A percentile compares a stretch with the other conserved stretches of the same genome.
phyloP scores from a whole-genome alignment of 2,888 invertebrate species.

The Cheilosia vulpina region DNA sequence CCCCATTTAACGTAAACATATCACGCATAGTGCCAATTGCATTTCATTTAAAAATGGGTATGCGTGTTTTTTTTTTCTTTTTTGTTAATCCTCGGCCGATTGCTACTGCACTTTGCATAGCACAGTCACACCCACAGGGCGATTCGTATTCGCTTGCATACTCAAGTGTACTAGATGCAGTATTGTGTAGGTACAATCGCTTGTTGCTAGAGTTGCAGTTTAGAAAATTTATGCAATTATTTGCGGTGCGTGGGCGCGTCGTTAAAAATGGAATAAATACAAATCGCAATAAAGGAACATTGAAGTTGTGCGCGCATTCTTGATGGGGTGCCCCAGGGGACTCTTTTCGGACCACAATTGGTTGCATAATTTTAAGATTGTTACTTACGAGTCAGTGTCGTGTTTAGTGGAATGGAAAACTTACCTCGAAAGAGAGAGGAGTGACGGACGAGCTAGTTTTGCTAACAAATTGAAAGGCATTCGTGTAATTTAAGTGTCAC shows the following conservation, averaged over 20 bases:
- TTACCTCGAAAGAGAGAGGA: constrained; percentile 61
- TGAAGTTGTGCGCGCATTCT: not conserved
- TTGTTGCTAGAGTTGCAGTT: constrained; percentile 33
- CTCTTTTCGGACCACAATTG: constrained; percentile 7
- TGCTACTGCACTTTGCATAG: constrained; percentile 42
- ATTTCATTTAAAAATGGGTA: constrained; percentile 28
- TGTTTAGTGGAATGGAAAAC: constrained; percentile 19
- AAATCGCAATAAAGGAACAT: constrained; percentile 21
- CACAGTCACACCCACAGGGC: constrained; percentile 53
- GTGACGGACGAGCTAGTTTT: constrained; percentile 25
- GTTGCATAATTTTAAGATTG: constrained; percentile 22
- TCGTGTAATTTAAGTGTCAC: too few species aligned
- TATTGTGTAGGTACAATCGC: constrained; percentile 4
- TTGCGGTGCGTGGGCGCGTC: constrained; percentile 62
- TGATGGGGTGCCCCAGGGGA: constrained; percentile 47
- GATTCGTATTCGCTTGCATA: constrained; percentile 46
- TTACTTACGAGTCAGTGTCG: constrained; percentile 44
- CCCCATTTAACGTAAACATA: constrained; percentile 63
- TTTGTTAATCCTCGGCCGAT: constrained; percentile 16
- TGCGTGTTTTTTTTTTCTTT: not conserved
- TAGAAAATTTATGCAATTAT: constrained; percentile 65
- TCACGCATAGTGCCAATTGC: constrained; percentile 70
- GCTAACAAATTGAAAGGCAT: not conserved
- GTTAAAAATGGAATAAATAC: constrained; percentile 8
- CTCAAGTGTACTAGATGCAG: constrained; percentile 31